Base-by-base conservation (phyloP, 1,140 invertebrate genomes). In the Cardiocondyla obscurior region DNA sequence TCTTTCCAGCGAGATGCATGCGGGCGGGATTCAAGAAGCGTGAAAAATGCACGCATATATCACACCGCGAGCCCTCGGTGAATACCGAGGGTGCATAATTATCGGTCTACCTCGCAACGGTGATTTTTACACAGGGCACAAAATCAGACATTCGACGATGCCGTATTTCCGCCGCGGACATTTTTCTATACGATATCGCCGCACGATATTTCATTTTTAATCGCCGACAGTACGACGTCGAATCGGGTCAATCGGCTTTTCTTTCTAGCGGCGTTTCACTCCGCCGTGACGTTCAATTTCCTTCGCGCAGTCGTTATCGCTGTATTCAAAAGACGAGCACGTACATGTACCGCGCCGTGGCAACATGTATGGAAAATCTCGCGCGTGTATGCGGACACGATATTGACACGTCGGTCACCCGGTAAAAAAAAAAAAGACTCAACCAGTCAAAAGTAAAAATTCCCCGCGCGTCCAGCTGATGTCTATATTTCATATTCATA, bases 241-340 rank as follows among this genome's bases (percentile, higher is more conserved):
- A 79, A 79, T 79, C 74, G 62, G 74, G 74, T 79, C 74, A 79
- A 81, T 81, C 77, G 64, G 77, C 77, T 81, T 81, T 81, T 81
- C 77, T 81, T 81, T 81, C 67, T 72, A 79, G 57, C 64, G 22
- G 69, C 77, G 67, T 72, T 81, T 81, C 69, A 72, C 77, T 81
- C 64, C 67, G 64, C n/a, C 77, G 51, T 81, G 77, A 73, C 77
- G 69, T 81, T 81, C 69, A 81, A 81, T 81, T 81, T 81, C 77
- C 77, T 81, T 73, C 77, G 51, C 58, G 33, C n/a, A 73, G 55
- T 57, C 44, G 72, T 64, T 74, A 60, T 79, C 72, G 82, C 72
- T 81, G 65, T 81, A 79, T 79, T 79, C 74, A 79, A 79, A 79
- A 79, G 74, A 79, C 65, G 84, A 76, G 73, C 70, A 67, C 74